Conservation (phyloP, 2,797 vertebrate genomes). For the Cossypha dichroa region DNA sequence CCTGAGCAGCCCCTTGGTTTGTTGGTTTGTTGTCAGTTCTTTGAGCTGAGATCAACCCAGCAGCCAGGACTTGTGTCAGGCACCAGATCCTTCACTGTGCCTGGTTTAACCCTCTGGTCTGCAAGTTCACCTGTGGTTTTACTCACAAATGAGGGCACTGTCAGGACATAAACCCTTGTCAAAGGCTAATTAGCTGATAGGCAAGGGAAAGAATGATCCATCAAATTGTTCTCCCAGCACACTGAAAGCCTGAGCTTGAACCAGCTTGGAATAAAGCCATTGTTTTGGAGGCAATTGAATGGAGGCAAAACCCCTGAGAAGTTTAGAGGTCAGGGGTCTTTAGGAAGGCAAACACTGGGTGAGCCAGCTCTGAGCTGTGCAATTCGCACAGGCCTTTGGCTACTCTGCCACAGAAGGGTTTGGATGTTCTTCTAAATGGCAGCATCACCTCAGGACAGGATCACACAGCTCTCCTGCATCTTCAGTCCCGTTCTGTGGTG, state of each 20-base stretch:
- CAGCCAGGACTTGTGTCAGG: not conserved
- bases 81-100: not conserved
- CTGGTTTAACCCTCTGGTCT: not conserved
- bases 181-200: not conserved
- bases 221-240: not conserved
- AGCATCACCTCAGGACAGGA: accelerated
- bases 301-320: not conserved
- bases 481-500: accelerated
- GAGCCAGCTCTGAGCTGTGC: not conserved
- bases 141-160: not conserved
- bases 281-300: not conserved
- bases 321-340: not conserved
- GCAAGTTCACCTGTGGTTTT: not conserved
- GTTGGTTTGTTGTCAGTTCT: not conserved
- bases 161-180: not conserved
- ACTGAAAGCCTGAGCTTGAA: not conserved
- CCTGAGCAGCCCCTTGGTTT: not conserved
- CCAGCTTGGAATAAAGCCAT: accelerated
- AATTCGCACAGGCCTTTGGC: accelerated
- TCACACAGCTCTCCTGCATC: not conserved
- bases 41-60: not conserved
- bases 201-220: not conserved
- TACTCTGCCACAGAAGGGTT: not conserved
- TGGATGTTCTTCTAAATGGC: not conserved
- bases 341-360: not conserved